Evolutionary conservation across 1,140 invertebrate species (phyloP).

Genomic region (Diuraphis noxia): DNA sequence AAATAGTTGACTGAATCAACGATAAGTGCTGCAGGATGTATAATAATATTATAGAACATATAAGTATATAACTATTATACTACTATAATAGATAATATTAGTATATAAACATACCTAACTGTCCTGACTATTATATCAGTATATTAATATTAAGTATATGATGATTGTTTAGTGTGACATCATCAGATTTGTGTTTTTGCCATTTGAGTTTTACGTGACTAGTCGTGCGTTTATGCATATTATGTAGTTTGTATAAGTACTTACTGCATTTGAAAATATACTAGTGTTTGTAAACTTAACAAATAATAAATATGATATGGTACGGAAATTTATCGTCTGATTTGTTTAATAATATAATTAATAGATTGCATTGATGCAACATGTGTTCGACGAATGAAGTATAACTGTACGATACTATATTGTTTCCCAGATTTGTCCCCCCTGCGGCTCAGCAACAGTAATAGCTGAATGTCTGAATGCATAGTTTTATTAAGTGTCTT

Average conservation of each 20-base stretch:
- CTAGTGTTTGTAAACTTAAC: neutral
- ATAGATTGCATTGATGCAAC: neutral
- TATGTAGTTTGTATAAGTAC: neutral
- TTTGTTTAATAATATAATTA: neutral
- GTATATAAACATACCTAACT: no score
- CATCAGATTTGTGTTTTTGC: neutral
- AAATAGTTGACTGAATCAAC: neutral
- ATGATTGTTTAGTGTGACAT: neutral
- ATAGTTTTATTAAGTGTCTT: conserved; percentile 2
- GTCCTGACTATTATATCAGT: no score
- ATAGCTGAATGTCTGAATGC: neutral
- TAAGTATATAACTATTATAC: no score
- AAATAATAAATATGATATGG: neutral
- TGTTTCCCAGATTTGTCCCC: neutral
- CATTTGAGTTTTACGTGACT: neutral
- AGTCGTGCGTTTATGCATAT: neutral
- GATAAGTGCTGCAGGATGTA: neutral
- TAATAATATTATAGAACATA: neutral
- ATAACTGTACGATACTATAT: neutral
- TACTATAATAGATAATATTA: no score
- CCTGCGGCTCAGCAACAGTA: neutral
- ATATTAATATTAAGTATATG: no score
- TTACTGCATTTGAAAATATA: neutral
- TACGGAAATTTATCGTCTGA: neutral
- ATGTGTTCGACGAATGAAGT: neutral